Percentiles rank a stretch among this genome's conserved stretches.
Evolutionary conservation across 1,140 invertebrate genomes (phyloP).

Genomic region (Artemia franciscana): DNA sequence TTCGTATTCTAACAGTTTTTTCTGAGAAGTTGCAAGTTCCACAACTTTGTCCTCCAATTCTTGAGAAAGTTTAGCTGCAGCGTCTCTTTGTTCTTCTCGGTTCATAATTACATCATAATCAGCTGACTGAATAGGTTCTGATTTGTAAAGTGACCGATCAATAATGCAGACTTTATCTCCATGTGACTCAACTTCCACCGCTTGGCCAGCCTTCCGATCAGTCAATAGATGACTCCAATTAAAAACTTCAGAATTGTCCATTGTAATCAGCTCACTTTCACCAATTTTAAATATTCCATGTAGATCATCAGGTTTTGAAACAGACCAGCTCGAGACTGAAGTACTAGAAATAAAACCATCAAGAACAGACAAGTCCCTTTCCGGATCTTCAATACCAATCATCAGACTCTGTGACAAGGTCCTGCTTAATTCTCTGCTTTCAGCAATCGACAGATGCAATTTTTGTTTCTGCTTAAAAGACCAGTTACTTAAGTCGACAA

Average conservation of each 20-base stretch:
- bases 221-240: neutral
- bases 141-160: neutral
- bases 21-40: neutral
- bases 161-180: neutral
- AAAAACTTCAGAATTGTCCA: neutral
- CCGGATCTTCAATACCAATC: constrained; percentile 14
- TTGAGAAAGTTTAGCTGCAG: neutral
- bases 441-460: constrained; percentile 27
- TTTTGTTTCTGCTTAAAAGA: constrained; percentile 25
- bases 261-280: neutral
- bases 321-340: constrained; percentile 10
- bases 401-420: constrained; percentile 20
- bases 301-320: constrained; percentile 4
- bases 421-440: constrained; percentile 30
- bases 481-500: constrained; percentile 21
- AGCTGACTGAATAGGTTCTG: neutral
- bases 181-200: neutral
- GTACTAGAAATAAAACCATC: constrained; percentile 2
- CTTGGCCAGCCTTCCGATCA: neutral
- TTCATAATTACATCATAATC: neutral
- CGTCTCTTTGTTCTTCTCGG: neutral
- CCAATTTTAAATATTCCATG: neutral
- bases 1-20: neutral
- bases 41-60: neutral
- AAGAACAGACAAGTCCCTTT: constrained; percentile 5